phyloP scores from a whole-genome alignment of 2,888 invertebrate species.

The Morpho helenor region DNA sequence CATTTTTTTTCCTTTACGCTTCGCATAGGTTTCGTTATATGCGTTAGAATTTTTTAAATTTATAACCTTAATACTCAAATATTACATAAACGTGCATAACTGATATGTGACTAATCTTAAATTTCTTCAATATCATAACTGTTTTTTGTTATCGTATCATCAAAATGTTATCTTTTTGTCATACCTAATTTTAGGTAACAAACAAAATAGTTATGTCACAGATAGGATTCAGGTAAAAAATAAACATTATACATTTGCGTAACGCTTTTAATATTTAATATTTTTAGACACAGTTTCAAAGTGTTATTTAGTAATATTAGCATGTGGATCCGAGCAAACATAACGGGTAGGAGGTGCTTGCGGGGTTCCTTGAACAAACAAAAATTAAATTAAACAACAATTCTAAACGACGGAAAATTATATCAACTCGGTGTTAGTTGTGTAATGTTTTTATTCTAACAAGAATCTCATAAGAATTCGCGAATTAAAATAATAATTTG shows the following conservation, averaged over 20 bases:
- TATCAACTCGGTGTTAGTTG: too few species aligned
- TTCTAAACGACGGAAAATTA: too few species aligned
- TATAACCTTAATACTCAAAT: too few species aligned
- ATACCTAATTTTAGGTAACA: conserved; percentile 13
- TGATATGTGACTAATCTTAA: background rate
- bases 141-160: conserved; percentile 3
- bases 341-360: conserved; percentile 81
- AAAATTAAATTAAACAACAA: conserved; percentile 5
- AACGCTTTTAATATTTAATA: conserved; percentile 84
- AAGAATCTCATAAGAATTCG: too few species aligned
- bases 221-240: conserved; percentile 11
- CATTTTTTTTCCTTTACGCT: conserved; percentile 60
- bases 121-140: conserved; percentile 9
- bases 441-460: too few species aligned
- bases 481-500: too few species aligned
- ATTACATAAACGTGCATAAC: too few species aligned
- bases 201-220: conserved; percentile 9
- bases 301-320: conserved; percentile 81
- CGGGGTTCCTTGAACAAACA: conserved; percentile 81
- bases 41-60: conserved; percentile 8
- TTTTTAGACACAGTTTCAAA: conserved; percentile 79
- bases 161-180: conserved; percentile 5
- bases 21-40: conserved; percentile 22
- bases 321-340: conserved; percentile 85
- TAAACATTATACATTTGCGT: conserved; percentile 80